A percentile compares a stretch with the other conserved stretches of the same genome.
These are phyloP conservation scores for Neodon shergylaensis DNA, from an alignment of 2,113 vertebrate genomes.

Conservation along the genomic window DNA sequence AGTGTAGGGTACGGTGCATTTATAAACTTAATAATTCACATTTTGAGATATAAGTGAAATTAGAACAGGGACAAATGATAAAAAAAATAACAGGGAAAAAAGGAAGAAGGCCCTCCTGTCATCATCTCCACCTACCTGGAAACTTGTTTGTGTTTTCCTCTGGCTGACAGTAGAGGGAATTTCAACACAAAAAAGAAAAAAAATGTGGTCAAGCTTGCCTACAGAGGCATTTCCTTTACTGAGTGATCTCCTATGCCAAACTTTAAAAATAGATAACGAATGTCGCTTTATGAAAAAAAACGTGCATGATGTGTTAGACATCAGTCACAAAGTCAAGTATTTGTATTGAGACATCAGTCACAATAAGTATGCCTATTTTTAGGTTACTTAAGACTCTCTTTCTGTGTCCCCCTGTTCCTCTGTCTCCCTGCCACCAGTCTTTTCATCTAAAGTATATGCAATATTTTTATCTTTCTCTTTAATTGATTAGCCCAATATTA, in stretches of 20 bases:
- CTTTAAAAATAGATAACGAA: neutral
- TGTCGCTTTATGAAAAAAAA: neutral
- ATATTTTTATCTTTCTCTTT: neutral
- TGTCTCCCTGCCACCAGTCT: neutral
- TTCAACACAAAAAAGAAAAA: neutral
- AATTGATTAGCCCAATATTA: neutral
- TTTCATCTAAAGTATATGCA: neutral
- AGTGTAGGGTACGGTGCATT: neutral
- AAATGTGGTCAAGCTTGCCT: neutral
- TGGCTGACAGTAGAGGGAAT: neutral
- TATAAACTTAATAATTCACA: neutral
- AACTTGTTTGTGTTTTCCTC: neutral
- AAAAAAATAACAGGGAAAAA: neutral
- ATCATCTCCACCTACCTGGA: neutral
- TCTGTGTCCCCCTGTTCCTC: neutral
- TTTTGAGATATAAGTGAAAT: neutral
- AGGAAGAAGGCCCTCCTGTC: neutral
- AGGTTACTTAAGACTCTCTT: neutral
- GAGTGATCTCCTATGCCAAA: neutral
- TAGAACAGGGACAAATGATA: neutral
- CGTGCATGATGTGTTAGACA: neutral
- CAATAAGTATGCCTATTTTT: neutral
- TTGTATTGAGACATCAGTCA: neutral
- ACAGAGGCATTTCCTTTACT: neutral
- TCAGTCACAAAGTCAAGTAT: neutral